phyloP scores from a whole-genome alignment of 1,140 invertebrate genomes.

The Lordiphosa collinella region DNA sequence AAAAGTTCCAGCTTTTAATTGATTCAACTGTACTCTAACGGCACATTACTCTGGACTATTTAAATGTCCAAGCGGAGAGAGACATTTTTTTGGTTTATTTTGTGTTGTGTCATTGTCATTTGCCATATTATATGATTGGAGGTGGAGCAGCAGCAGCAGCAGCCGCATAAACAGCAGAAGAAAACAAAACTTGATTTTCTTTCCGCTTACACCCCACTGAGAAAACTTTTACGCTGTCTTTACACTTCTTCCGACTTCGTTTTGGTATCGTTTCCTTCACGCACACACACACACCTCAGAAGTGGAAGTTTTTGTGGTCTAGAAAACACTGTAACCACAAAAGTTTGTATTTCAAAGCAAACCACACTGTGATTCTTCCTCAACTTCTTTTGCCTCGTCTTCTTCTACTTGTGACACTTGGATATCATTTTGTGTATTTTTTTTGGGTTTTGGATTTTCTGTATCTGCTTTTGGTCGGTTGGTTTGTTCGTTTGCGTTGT shows the following conservation, averaged over 20 bases:
- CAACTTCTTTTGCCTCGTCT: constrained; percentile 17
- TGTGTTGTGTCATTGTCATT: constrained; percentile 62
- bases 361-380: constrained; percentile 37
- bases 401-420: constrained; percentile 56
- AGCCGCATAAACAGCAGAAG: constrained; percentile 8
- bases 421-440: constrained; percentile 53
- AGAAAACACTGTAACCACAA: constrained; percentile 72
- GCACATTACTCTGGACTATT: constrained; percentile 39
- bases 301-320: constrained; percentile 50
- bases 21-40: constrained; percentile 66
- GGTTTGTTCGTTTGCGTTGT: constrained; percentile 8
- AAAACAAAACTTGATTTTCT: constrained; percentile 47
- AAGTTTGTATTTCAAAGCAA: constrained; percentile 75
- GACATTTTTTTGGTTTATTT: constrained; percentile 54
- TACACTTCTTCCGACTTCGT: constrained; percentile 57
- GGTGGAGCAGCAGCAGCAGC: not conserved
- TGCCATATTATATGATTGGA: constrained; percentile 36
- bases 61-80: constrained; percentile 6
- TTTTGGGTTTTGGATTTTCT: constrained; percentile 45
- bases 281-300: constrained; percentile 3
- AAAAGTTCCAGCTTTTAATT: constrained; percentile 62
- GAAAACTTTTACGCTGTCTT: constrained; percentile 58
- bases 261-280: constrained; percentile 48
- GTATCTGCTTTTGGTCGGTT: constrained; percentile 13
- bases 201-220: constrained; percentile 28